A percentile compares a stretch with the other conserved stretches of the same genome.
phyloP scores from a whole-genome alignment of 1,140 invertebrate genomes.

The Drosophila takahashii region DNA sequence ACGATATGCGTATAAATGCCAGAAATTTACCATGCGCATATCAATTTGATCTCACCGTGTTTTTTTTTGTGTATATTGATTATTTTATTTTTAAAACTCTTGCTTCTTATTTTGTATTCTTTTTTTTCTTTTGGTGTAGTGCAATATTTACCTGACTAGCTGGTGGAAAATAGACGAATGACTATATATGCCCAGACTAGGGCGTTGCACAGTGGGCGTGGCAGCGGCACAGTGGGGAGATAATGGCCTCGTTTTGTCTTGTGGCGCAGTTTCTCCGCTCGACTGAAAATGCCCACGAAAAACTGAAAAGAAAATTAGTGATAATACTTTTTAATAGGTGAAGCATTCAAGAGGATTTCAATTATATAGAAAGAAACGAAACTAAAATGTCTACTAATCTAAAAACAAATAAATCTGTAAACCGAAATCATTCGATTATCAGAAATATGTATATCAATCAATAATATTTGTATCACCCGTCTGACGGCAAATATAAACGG shows the following conservation, averaged over 20 bases:
- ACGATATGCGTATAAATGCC: too few relatives aligned
- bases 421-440: background rate
- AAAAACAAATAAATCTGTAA: background rate
- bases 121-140: background rate
- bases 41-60: background rate
- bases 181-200: slow-evolving; percentile 15
- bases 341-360: slow-evolving; percentile 2
- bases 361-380: background rate
- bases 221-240: slow-evolving; percentile 28
- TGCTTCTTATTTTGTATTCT: background rate
- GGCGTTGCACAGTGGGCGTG: slow-evolving; percentile 28
- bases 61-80: background rate
- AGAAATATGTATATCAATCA: background rate
- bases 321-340: slow-evolving; percentile 12
- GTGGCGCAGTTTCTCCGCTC: slow-evolving; percentile 33
- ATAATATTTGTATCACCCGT: background rate
- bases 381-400: background rate
- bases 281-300: slow-evolving; percentile 14
- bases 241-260: slow-evolving; percentile 44
- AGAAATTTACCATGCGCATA: background rate
- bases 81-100: background rate
- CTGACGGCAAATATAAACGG: too few relatives aligned
- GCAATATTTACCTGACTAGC: slow-evolving; percentile 17
- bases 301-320: slow-evolving; percentile 6
- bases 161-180: slow-evolving; percentile 23